Evolutionary conservation across 2,797 vertebrate species (phyloP).

Genomic region (Thunnus albacares): DNA sequence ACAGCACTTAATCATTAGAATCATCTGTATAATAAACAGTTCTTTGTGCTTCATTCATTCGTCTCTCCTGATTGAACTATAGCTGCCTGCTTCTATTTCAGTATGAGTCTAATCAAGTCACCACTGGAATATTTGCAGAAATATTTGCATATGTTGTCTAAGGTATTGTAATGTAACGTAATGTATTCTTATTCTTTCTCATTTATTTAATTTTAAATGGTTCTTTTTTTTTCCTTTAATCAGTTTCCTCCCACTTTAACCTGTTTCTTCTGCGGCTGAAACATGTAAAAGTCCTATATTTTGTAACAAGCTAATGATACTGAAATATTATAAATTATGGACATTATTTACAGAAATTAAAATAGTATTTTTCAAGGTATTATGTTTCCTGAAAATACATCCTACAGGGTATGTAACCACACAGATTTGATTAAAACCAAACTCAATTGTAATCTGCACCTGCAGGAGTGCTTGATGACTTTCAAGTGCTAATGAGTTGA

Average conservation of each 20-base stretch:
- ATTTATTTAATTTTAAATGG: not conserved
- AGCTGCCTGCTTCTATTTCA: constrained; percentile 6
- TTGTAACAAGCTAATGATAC: not conserved
- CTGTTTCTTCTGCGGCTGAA: not conserved
- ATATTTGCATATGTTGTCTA: not conserved
- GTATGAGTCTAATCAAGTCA: not conserved
- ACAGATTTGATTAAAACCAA: not conserved
- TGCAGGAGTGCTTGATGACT: not conserved
- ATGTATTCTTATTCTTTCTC: not conserved
- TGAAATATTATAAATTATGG: not conserved
- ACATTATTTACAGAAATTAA: not conserved
- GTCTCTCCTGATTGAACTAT: no score
- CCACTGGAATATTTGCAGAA: not conserved
- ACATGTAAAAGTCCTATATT: not conserved
- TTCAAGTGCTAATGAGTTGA: not conserved
- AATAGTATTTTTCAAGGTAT: not conserved
- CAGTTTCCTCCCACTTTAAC: not conserved
- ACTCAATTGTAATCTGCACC: not conserved
- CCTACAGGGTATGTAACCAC: not conserved
- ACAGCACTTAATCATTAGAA: no score
- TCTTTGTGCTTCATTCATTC: no score
- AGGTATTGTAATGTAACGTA: not conserved
- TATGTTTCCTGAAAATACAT: not conserved
- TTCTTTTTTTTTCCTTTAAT: not conserved
- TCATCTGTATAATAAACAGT: no score